Percentiles rank a stretch among this genome's conserved stretches.
Conservation (phyloP, 2,113 vertebrate species). For the Peromyscus californicus region DNA sequence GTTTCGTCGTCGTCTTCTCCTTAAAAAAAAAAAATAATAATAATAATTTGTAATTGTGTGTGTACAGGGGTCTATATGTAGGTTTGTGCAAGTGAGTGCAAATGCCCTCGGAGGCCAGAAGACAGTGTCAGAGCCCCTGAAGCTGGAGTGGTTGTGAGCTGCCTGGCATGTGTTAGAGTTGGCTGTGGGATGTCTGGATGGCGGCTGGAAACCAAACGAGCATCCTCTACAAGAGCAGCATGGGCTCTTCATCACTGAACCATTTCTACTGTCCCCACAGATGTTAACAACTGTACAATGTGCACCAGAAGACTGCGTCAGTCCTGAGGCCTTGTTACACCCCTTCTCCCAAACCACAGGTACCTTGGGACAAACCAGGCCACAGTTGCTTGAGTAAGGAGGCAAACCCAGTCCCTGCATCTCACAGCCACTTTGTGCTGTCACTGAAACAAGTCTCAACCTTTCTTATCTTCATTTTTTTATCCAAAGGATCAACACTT, state of each 20-base stretch:
- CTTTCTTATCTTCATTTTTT: not conserved
- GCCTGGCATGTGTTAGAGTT: not conserved
- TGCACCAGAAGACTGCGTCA: not conserved
- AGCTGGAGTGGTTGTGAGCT: not conserved
- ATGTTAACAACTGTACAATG: not conserved
- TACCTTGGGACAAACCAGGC: not conserved
- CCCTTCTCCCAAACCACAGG: not conserved
- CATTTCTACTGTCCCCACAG: not conserved
- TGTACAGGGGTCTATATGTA: no score
- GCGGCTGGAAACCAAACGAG: not conserved
- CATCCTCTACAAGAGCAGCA: not conserved
- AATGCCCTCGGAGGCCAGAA: not conserved
- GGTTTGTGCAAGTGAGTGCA: not conserved
- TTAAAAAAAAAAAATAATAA: not conserved
- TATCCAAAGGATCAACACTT: slow-evolving; percentile 48
- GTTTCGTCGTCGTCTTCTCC: not conserved
- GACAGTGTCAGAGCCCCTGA: not conserved
- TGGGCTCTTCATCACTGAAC: no score
- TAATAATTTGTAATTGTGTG: not conserved
- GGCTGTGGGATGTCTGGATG: not conserved
- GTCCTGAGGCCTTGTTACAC: not conserved
- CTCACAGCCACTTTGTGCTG: slow-evolving; percentile 5
- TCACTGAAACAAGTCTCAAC: not conserved
- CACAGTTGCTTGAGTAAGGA: not conserved
- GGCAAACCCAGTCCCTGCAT: not conserved